Percentiles rank a stretch among this genome's conserved stretches.
These are phyloP conservation scores for Melieria omissa DNA, from an alignment of 2,888 invertebrate genomes.

Conservation along the genomic window DNA sequence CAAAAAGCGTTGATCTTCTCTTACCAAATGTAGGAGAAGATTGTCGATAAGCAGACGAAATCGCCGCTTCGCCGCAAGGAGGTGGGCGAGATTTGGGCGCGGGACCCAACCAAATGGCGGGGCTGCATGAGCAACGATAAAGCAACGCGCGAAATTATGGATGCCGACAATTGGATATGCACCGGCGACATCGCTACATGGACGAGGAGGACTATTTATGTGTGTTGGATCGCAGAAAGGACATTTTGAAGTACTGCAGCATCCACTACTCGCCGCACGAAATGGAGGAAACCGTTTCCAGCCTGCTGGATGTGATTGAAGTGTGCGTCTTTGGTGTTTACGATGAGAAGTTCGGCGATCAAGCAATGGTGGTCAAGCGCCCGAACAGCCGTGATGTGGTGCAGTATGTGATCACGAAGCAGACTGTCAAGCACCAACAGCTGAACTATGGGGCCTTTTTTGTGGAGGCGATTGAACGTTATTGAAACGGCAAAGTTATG, in stretches of 20 bases:
- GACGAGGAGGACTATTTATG: too few species aligned
- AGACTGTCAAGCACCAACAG: neutral
- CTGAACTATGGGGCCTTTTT: neutral
- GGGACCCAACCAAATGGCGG: neutral
- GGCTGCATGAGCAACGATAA: neutral
- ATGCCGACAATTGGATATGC: neutral
- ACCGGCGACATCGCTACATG: neutral
- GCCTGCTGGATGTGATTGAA: neutral
- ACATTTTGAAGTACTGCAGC: conserved; percentile 1
- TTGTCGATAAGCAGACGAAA: too few species aligned
- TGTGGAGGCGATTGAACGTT: neutral
- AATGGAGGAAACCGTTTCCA: neutral
- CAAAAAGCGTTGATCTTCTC: too few species aligned
- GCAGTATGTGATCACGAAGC: too few species aligned
- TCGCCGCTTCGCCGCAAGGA: too few species aligned
- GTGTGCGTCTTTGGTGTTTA: neutral
- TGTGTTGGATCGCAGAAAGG: neutral
- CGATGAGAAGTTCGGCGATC: neutral
- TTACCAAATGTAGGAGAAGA: too few species aligned
- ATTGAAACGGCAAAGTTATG: too few species aligned
- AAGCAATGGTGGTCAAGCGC: neutral
- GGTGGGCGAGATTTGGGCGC: neutral
- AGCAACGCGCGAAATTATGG: neutral
- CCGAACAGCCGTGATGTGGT: too few species aligned
- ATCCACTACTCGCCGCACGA: neutral